phyloP scores from a whole-genome alignment of 2,797 vertebrate genomes.

The Premnoplex brunnescens region DNA sequence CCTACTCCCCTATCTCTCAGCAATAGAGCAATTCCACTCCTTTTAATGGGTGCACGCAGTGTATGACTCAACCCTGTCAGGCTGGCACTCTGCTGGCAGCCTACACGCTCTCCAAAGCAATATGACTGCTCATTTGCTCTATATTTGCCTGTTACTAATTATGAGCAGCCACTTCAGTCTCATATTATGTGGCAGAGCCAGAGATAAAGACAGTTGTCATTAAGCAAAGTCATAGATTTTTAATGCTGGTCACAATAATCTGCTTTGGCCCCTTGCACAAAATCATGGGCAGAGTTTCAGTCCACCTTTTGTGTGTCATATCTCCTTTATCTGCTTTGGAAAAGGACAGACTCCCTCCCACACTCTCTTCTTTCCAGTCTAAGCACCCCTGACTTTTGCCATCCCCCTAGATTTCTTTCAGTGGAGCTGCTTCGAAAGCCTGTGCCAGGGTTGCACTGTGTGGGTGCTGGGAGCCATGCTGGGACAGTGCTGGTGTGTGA shows the following conservation, averaged over 20 bases:
- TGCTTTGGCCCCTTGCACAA: not conserved
- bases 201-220: not conserved
- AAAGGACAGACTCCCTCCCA: not conserved
- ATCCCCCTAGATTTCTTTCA: not conserved
- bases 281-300: not conserved
- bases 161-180: not conserved
- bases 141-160: not conserved
- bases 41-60: not conserved
- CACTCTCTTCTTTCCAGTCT: not conserved
- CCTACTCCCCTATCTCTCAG: not conserved
- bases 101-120: not conserved
- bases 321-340: not conserved
- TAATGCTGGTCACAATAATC: accelerated
- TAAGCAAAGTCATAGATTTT: not conserved
- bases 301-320: not conserved
- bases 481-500: not conserved
- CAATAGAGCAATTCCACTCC: not conserved
- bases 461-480: not conserved
- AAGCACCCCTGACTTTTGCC: not conserved
- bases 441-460: not conserved
- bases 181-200: not conserved
- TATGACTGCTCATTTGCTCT: not conserved
- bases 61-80: not conserved
- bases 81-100: not conserved
- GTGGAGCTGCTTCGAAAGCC: not conserved